Evolutionary conservation across 1,140 invertebrate genomes (phyloP), one percentile per base, ranked within the genome.

Genomic region (Dendrolimus kikuchii): DNA sequence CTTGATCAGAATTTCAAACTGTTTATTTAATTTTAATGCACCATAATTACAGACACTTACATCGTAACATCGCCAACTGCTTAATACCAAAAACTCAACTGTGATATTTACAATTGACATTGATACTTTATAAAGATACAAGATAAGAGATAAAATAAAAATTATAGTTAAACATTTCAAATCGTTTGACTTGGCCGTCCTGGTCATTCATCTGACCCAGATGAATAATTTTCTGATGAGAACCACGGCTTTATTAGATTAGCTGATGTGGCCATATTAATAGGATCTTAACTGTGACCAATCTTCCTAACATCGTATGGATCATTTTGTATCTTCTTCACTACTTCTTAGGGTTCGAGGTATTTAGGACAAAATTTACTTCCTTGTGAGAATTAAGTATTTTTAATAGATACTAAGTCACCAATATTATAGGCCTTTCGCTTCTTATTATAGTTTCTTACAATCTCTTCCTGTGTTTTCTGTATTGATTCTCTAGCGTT

Each of bases 331-430:
- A 74, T 73, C 1, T 45, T 46, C 53, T 68, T 74, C 1, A 59
- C 38, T 4, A 77, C 51, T 40, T 65, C 38, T 49, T 83, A 82
- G 0, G 77, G 79, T 4, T 75, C 73, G 7, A 81, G 47, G 58
- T 65, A 86, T 50, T 81, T 74, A 7, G 55, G 57, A 8, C 53
- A 40, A 5, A 83, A 37, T 49, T 84, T 84, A 38, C 23, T 5
- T 5, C 36, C 49, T 10, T 52, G 50, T 5, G 37, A 41, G 46
- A 56, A 51, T 9, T 58, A 43, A 5, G 50, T 51, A 7, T 38
- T 51, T 38, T 51, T 43, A 38, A 51, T 51, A 45, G 50, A 41
- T 38, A 51, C 50, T 2, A 51, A 38, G n/a, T 51, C 42, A 44
- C 50, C 50, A 9, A 45, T 10, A 2, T 51, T 39, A 38, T 51